phyloP scores from a whole-genome alignment of 1,140 invertebrate species.

The Portunus trituberculatus region DNA sequence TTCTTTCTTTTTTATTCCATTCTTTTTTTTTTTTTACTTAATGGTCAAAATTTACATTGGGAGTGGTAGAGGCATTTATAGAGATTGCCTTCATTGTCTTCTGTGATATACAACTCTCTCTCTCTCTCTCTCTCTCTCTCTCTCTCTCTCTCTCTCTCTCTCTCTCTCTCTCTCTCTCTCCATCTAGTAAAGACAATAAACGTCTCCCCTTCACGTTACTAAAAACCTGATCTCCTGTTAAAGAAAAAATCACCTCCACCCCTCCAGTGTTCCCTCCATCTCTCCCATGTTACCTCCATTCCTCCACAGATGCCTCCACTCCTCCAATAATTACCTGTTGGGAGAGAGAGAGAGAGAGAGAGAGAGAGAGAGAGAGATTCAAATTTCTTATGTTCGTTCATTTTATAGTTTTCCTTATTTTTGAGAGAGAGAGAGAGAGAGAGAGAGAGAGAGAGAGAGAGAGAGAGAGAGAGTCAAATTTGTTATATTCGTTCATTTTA shows the following conservation, averaged over 20 bases:
- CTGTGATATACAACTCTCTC: neutral
- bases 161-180: too few species aligned
- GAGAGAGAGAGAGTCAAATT: too few species aligned
- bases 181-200: neutral
- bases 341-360: too few species aligned
- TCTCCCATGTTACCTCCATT: neutral
- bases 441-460: too few species aligned
- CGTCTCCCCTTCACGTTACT: neutral
- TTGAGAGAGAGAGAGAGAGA: too few species aligned
- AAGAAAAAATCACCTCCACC: neutral
- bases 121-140: constrained; percentile 4
- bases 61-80: neutral
- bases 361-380: too few species aligned
- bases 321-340: too few species aligned
- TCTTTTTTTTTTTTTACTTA: neutral
- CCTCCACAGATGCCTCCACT: neutral
- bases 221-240: neutral
- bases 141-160: neutral
- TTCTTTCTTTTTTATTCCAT: neutral
- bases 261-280: neutral
- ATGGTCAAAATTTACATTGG: neutral
- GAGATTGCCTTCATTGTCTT: neutral
- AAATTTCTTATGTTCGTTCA: too few species aligned
- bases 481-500: too few species aligned
- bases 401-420: too few species aligned